Evolutionary conservation across 1,140 invertebrate species (phyloP).

Genomic region (Acromyrmex heyeri): DNA sequence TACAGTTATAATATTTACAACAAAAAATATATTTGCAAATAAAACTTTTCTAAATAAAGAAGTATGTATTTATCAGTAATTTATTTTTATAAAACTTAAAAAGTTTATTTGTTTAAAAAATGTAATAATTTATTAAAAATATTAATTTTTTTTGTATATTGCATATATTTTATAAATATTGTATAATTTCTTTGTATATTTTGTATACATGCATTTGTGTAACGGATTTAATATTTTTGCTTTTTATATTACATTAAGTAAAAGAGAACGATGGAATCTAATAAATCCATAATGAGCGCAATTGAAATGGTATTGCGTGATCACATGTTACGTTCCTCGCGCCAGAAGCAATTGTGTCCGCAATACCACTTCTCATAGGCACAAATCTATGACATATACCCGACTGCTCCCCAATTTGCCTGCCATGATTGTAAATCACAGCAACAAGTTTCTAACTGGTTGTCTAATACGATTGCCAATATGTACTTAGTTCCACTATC

Average conservation of each 20-base stretch:
- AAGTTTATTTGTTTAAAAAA: background rate
- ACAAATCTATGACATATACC: slow-evolving; percentile 63
- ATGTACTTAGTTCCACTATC: slow-evolving; percentile 13
- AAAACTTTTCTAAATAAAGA: slow-evolving; percentile 2
- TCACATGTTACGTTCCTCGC: slow-evolving; percentile 48
- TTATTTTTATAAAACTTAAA: background rate
- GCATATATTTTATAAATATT: background rate
- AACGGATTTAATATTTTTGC: background rate
- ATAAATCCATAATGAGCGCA: slow-evolving; percentile 46
- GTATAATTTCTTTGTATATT: background rate
- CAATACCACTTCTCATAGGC: slow-evolving; percentile 50
- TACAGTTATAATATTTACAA: background rate
- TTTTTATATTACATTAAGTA: background rate
- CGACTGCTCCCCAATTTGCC: slow-evolving; percentile 62
- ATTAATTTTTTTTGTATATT: no score
- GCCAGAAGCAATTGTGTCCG: slow-evolving; percentile 50
- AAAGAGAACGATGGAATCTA: background rate
- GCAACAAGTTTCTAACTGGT: slow-evolving; percentile 64
- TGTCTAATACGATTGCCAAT: slow-evolving; percentile 56
- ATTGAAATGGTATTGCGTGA: slow-evolving; percentile 34
- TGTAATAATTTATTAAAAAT: background rate
- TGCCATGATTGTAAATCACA: slow-evolving; percentile 54
- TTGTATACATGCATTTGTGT: no score
- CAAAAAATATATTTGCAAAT: background rate
- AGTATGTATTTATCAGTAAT: background rate